Evolutionary conservation across 2,888 invertebrate species (phyloP).

Genomic region (Leucozona laternaria): DNA sequence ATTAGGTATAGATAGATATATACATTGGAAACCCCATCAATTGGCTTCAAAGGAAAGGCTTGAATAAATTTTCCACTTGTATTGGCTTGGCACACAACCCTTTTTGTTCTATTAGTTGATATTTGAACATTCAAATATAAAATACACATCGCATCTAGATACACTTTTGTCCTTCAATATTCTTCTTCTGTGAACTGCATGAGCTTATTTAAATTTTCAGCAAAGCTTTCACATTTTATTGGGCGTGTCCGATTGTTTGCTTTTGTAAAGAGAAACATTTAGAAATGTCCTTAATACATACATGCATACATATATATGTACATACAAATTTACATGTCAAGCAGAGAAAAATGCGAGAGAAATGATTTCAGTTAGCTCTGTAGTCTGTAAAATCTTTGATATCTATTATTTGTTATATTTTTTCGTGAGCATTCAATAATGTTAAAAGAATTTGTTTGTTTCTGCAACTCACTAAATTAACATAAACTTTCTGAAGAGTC

Average conservation of each 20-base stretch:
- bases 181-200: constrained; percentile 29
- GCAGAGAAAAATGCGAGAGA: background rate
- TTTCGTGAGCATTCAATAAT: too few species aligned
- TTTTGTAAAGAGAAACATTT: constrained; percentile 21
- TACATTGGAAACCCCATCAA: constrained; percentile 54
- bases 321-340: background rate
- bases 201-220: constrained; percentile 70
- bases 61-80: constrained; percentile 76
- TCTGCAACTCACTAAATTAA: too few species aligned
- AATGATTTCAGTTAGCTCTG: too few species aligned
- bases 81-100: constrained; percentile 67
- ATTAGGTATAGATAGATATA: constrained; percentile 3
- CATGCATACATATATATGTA: background rate
- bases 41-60: constrained; percentile 76
- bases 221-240: constrained; percentile 60
- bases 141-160: constrained; percentile 12
- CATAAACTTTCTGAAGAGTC: too few species aligned
- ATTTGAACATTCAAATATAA: constrained; percentile 67
- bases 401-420: too few species aligned
- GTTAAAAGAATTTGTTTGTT: too few species aligned
- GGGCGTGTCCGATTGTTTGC: constrained; percentile 64
- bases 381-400: too few species aligned
- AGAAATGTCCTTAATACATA: background rate
- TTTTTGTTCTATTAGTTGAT: constrained; percentile 68
- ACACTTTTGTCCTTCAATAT: constrained; percentile 35